These are phyloP conservation scores for Panurus biarmicus DNA, from an alignment of 2,113 vertebrate genomes.

Conservation along the genomic window DNA sequence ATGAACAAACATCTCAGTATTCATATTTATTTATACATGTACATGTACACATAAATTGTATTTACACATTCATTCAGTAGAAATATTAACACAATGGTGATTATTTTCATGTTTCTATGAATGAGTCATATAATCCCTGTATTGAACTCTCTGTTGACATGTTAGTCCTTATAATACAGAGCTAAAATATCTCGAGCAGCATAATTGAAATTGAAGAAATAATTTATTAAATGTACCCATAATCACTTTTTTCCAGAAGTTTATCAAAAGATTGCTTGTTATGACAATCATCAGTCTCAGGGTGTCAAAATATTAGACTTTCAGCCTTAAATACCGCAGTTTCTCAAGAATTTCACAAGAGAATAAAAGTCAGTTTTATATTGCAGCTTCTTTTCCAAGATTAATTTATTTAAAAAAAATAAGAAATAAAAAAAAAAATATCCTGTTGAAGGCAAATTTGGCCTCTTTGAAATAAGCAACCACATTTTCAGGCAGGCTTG, in stretches of 20 bases:
- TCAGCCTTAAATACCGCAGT: neutral
- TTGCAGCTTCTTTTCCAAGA: neutral
- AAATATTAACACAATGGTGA: neutral
- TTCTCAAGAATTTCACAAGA: neutral
- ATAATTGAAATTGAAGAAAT: constrained; percentile 13
- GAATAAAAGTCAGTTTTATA: neutral
- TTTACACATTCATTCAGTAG: neutral
- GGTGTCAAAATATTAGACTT: constrained; percentile 45
- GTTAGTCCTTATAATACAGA: neutral
- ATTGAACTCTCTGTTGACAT: neutral
- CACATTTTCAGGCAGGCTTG: neutral
- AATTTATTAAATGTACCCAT: neutral
- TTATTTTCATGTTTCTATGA: neutral
- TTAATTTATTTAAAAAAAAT: neutral
- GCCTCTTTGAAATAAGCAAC: neutral
- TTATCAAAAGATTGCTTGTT: constrained; percentile 15
- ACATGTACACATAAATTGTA: neutral
- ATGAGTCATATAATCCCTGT: neutral
- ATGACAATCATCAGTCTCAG: constrained; percentile 33
- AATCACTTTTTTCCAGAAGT: constrained; percentile 23
- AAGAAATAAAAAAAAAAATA: neutral
- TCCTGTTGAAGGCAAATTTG: neutral
- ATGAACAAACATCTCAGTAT: neutral
- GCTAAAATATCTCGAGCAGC: neutral
- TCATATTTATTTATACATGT: neutral